Conservation (phyloP, 1,140 invertebrate genomes). For the Macrobrachium rosenbergii region DNA sequence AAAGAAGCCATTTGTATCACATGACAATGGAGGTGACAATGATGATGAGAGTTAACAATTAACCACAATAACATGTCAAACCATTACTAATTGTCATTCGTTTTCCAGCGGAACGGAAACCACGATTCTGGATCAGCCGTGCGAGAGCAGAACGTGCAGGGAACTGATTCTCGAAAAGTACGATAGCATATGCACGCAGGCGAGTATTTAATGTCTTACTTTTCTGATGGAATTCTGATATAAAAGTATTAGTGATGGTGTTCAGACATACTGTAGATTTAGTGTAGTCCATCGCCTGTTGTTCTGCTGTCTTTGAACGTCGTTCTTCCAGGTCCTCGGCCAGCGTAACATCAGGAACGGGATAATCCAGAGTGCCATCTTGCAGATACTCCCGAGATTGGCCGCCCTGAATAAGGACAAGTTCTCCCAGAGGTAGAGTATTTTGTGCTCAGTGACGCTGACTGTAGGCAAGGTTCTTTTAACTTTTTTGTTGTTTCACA, state of each 20-base stretch:
- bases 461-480: no score
- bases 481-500: no score
- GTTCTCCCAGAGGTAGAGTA: conserved; percentile 73
- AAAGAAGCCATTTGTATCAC: no score
- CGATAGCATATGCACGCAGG: conserved; percentile 80
- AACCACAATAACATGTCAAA: background rate
- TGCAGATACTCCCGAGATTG: conserved; percentile 92
- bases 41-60: no score
- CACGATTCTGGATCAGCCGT: conserved; percentile 73
- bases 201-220: no score
- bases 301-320: background rate
- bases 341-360: conserved; percentile 81
- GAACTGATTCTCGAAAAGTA: conserved; percentile 87
- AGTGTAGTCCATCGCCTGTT: background rate
- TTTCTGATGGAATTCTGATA: no score
- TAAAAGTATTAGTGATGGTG: no score
- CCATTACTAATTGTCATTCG: background rate
- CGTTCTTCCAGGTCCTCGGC: conserved; percentile 77
- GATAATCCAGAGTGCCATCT: conserved; percentile 89
- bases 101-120: conserved; percentile 68
- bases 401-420: conserved; percentile 90
- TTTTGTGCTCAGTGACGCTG: no score
- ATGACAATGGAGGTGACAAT: no score
- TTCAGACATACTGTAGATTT: background rate
- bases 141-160: conserved; percentile 90